phyloP scores from a whole-genome alignment of 2,888 invertebrate genomes.

The Patella ulyssiponensis region DNA sequence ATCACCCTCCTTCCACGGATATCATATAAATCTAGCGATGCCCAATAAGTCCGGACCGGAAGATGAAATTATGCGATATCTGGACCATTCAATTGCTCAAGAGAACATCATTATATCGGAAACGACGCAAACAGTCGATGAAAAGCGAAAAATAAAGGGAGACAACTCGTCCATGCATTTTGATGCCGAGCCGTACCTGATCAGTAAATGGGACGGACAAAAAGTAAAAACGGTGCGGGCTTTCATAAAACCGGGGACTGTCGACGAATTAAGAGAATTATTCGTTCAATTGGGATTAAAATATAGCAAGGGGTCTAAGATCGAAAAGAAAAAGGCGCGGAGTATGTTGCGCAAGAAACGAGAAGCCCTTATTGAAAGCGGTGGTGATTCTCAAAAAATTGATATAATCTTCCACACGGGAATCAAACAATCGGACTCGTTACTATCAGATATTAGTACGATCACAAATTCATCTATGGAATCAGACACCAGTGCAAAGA shows the following conservation, averaged over 20 bases:
- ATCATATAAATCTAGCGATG: not conserved
- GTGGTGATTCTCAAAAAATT: not conserved
- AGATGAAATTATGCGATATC: constrained; percentile 20
- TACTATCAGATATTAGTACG: not conserved
- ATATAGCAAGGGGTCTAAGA: constrained; percentile 20
- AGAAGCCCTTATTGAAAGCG: no score
- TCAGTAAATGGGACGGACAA: constrained; percentile 38
- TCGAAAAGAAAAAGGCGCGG: constrained; percentile 11
- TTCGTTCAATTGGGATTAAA: constrained; percentile 32
- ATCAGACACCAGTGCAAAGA: not conserved
- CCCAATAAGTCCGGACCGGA: not conserved
- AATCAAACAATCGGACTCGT: not conserved
- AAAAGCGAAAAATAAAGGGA: constrained; percentile 15
- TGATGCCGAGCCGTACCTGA: constrained; percentile 10
- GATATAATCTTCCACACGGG: not conserved
- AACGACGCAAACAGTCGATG: constrained; percentile 4
- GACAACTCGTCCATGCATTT: constrained; percentile 18
- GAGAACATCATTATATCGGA: constrained; percentile 17
- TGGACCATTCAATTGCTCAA: constrained; percentile 15
- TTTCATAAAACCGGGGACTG: constrained; percentile 48
- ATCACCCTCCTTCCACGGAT: not conserved
- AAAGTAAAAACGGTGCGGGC: constrained; percentile 43
- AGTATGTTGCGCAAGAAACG: not conserved
- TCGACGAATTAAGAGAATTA: constrained; percentile 43
- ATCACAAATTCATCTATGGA: not conserved